Percentiles rank a stretch among this genome's conserved stretches.
phyloP scores from a whole-genome alignment of 2,888 invertebrate species.

The Lasioglossum oenotherae region DNA sequence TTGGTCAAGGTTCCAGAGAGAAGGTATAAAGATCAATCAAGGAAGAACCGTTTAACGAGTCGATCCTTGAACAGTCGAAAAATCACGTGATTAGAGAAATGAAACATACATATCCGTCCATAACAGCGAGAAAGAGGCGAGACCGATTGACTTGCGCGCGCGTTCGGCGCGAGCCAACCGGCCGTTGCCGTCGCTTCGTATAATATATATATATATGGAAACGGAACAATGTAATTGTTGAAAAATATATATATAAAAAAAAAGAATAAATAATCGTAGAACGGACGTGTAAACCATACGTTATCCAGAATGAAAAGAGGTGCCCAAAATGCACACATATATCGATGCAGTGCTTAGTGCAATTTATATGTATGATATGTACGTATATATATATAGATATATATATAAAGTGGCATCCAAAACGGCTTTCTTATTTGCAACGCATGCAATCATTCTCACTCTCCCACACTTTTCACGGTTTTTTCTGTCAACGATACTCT shows the following conservation, averaged over 20 bases:
- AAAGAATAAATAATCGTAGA: constrained; percentile 68
- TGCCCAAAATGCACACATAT: constrained; percentile 84
- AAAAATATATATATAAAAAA: not conserved
- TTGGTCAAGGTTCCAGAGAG: constrained; percentile 51
- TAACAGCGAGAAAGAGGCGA: constrained; percentile 26
- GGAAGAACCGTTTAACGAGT: constrained; percentile 68
- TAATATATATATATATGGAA: constrained; percentile 22
- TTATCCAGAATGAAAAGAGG: constrained; percentile 83
- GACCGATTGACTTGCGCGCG: constrained; percentile 59
- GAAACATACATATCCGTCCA: constrained; percentile 24
- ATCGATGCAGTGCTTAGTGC: constrained; percentile 84
- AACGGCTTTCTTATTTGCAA: constrained; percentile 83
- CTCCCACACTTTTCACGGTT: constrained; percentile 82
- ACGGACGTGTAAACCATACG: constrained; percentile 76
- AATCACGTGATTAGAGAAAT: constrained; percentile 75
- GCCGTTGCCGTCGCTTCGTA: constrained; percentile 61
- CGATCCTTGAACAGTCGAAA: constrained; percentile 80
- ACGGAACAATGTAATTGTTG: constrained; percentile 67
- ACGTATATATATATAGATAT: constrained; percentile 79
- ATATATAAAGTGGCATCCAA: constrained; percentile 84
- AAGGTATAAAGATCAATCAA: constrained; percentile 54
- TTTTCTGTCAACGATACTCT: constrained; percentile 53
- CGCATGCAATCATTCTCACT: constrained; percentile 84
- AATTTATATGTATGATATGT: constrained; percentile 83
- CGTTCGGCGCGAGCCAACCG: constrained; percentile 59